Base-by-base conservation (phyloP, 2,888 invertebrate species). In the Ptilodon capucinus region DNA sequence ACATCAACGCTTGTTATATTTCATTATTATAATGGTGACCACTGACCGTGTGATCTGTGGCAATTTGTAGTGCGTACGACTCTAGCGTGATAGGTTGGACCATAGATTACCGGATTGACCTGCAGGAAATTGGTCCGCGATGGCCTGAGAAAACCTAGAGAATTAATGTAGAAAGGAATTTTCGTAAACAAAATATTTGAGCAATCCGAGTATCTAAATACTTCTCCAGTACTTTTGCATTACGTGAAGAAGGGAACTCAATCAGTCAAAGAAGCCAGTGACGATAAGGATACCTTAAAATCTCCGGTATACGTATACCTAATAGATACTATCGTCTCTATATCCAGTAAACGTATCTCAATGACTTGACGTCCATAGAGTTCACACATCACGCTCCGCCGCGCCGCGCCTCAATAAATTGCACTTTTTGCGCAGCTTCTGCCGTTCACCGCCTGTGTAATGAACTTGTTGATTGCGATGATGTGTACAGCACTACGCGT, bases 351-450 rank as follows among this genome's bases (percentile, higher is more conserved):
- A 34, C 34, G 34, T 34, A 16, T 7, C 16, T 4, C 16, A 16
- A 16, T 16, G 19, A 19, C 40, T 23, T 14, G 23, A 49, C 17
- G 52, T 51, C 44, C 47, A 28, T 9, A 36, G n/a, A n/a, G 46
- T 42, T 40, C 47, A 35, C 44, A 13, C 11, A 40, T 46, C 54
- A 45, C 43, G 67, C 45, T 66, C 51, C 47, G 51, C 47, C 30
- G 59, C 56, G 38, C 56, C 40, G 48, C 48, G 48, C 51, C 62
- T 60, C 51, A 25, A 30, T 36, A 38, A 44, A 52, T 46, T 14
- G 21, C 17, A 48, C 40, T 55, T 58, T 54, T 52, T 64, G 32
- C 45, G 45, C 34, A 25, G 28, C n/a, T 28, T 28, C n/a, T 39
- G 43, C 36, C 43, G 9, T 36, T 14, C 19, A 13, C 4, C 14